A percentile compares a stretch with the other conserved stretches of the same genome.
Conservation (phyloP, 92 coral and sea anemone species). For the Heliopora coerulea region DNA sequence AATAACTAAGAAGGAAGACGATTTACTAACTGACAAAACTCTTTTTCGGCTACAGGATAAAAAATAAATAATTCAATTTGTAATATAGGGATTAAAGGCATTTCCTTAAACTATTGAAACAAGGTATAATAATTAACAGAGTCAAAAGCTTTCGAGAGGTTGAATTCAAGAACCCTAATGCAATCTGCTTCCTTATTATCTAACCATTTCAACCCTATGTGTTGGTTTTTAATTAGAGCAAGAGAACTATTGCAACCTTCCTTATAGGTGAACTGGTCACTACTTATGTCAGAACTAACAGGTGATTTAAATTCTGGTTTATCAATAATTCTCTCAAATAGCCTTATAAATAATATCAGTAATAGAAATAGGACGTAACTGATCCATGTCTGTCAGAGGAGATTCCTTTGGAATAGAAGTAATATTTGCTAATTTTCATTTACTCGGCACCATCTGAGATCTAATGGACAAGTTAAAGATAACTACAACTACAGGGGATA, state of each 20-base stretch:
- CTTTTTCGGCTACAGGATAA: constrained; percentile 40
- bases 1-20: constrained; percentile 27
- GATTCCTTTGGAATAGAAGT: constrained; percentile 5
- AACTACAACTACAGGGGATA: too few relatives aligned
- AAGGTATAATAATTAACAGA: constrained; percentile 35
- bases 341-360: constrained; percentile 44
- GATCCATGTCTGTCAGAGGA: constrained; percentile 4
- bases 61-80: constrained; percentile 40
- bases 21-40: constrained; percentile 39
- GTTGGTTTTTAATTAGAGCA: constrained; percentile 51
- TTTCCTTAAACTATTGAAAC: not conserved
- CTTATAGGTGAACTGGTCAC: constrained; percentile 48
- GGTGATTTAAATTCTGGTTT: constrained; percentile 31
- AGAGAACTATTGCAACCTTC: constrained; percentile 41
- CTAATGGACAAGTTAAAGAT: too few relatives aligned
- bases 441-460: too few relatives aligned
- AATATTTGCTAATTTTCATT: not conserved
- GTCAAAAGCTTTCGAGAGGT: constrained; percentile 54
- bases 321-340: constrained; percentile 36
- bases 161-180: constrained; percentile 44
- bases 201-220: constrained; percentile 44
- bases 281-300: not conserved
- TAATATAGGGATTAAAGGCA: constrained; percentile 23
- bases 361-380: constrained; percentile 35
- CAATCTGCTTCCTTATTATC: constrained; percentile 40